Conservation (phyloP, 2,113 vertebrate genomes). For the Paratilapia polleni region DNA sequence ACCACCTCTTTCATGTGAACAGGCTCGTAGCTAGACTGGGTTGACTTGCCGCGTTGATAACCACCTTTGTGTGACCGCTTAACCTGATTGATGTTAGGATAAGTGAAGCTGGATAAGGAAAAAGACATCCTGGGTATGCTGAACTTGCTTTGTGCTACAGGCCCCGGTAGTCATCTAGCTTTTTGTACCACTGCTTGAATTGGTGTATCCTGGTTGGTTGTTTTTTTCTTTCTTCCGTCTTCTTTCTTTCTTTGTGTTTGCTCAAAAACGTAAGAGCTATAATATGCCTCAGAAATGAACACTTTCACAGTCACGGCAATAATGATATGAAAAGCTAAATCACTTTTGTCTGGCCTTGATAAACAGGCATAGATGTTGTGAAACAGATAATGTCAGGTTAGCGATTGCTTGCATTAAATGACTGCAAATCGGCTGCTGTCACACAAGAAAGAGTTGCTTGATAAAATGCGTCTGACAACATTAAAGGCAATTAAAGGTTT, state of each 20-base stretch:
- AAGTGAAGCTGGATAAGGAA: not conserved
- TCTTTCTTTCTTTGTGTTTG: too few species aligned
- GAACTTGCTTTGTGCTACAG: not conserved
- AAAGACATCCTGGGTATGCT: not conserved
- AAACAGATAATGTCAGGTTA: not conserved
- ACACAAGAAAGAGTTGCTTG: not conserved
- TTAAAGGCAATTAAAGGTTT: slow-evolving; percentile 2
- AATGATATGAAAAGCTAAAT: not conserved
- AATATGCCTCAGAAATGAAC: not conserved
- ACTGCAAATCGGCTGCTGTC: not conserved
- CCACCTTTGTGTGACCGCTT: not conserved
- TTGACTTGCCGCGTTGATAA: not conserved
- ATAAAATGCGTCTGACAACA: not conserved
- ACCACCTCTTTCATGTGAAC: not conserved
- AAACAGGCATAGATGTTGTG: not conserved
- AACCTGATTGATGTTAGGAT: not conserved
- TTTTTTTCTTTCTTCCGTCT: too few species aligned
- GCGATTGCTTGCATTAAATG: not conserved
- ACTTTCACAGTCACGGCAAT: too few species aligned
- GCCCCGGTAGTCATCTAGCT: not conserved
- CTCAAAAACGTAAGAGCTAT: not conserved
- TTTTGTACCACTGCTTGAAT: not conserved
- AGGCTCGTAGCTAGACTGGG: not conserved
- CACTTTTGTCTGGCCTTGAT: not conserved
- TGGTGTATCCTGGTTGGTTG: not conserved